Percentiles rank a stretch among this genome's conserved stretches.
Evolutionary conservation across 1,140 invertebrate species (phyloP).

Genomic region (Gryon sp.): DNA sequence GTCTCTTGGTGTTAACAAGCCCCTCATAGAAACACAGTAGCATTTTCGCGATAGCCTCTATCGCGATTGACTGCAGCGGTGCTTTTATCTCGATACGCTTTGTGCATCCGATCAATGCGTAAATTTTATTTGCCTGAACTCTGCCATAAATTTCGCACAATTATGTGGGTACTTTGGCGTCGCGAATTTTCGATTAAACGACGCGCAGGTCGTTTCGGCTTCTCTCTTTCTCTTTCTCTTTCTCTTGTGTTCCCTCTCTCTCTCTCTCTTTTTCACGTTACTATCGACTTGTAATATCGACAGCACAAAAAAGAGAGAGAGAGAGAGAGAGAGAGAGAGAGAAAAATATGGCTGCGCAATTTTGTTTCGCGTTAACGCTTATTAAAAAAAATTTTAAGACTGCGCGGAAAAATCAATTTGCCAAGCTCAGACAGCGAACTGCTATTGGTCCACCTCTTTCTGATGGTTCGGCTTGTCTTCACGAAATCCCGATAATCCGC

Average conservation of each 20-base stretch:
- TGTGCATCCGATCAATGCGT: constrained; percentile 53
- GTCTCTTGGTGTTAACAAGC: constrained; percentile 45
- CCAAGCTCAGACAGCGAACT: constrained; percentile 60
- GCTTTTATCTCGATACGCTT: constrained; percentile 59
- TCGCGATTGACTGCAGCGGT: constrained; percentile 35
- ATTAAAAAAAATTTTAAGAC: constrained; percentile 38
- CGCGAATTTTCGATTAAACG: constrained; percentile 45
- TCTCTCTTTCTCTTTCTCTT: neutral
- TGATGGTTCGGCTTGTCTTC: constrained; percentile 50
- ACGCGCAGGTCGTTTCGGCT: constrained; percentile 29
- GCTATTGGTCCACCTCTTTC: constrained; percentile 25
- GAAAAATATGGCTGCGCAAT: neutral
- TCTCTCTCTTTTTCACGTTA: neutral
- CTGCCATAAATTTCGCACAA: constrained; percentile 54
- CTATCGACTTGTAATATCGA: constrained; percentile 5
- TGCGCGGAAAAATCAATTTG: constrained; percentile 60
- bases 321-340: too few species aligned
- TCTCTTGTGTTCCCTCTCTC: too few species aligned
- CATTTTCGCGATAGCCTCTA: constrained; percentile 58
- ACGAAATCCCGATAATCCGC: constrained; percentile 77
- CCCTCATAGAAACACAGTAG: constrained; percentile 30
- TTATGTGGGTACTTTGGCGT: constrained; percentile 52
- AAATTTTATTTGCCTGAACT: constrained; percentile 56
- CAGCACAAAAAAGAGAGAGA: too few species aligned
- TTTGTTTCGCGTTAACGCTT: constrained; percentile 17